Base-by-base conservation (phyloP, 2,888 invertebrate species). In the Sinelater perroti region DNA sequence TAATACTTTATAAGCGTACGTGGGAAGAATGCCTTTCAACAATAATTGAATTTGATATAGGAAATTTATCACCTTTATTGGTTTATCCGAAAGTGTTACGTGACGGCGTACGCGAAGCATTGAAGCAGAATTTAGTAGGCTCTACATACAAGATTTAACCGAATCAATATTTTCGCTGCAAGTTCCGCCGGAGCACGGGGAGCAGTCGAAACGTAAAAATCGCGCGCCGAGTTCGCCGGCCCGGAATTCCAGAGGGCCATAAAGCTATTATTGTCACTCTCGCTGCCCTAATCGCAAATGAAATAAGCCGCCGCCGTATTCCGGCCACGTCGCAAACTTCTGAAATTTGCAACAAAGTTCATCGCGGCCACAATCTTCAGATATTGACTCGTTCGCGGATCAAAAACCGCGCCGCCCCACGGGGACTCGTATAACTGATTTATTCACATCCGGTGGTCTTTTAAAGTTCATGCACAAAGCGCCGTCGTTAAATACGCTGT, bases 401-500 rank as follows among this genome's bases (percentile, higher is more conserved):
- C 42, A 51, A 35, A 57, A 57, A 53, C 52, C 46, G 33, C 45
- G 10, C 35, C 24, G 24, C 20, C 45, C 42, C 30, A 31, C 44
- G 13, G 54, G 49, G 50, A 26, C 18, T 44, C 33, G 56, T 55
- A 24, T 56, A 60, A 56, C 63, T 67, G 69, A 73, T 69, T 73
- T 72, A 73, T 73, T 73, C 72, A 67, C 70, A 65, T 69, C 70
- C 68, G 71, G 73, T 72, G 63, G 66, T 66, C 65, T 64, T 70
- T 71, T 71, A 71, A 72, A 74, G 70, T 72, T 73, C 68, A 66
- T 63, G 65, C 67, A 66, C 67, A 24, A 8, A 56, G 58, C 63
- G 70, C 67, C 68, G 70, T 70, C 71, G 70, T 72, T 72, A 72
- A 73, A 71, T 72, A 72, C 72, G 70, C 66, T 69, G 70, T 72